Evolutionary conservation across 2,113 vertebrate genomes (phyloP).

Genomic region (Spizaetus ornatus): DNA sequence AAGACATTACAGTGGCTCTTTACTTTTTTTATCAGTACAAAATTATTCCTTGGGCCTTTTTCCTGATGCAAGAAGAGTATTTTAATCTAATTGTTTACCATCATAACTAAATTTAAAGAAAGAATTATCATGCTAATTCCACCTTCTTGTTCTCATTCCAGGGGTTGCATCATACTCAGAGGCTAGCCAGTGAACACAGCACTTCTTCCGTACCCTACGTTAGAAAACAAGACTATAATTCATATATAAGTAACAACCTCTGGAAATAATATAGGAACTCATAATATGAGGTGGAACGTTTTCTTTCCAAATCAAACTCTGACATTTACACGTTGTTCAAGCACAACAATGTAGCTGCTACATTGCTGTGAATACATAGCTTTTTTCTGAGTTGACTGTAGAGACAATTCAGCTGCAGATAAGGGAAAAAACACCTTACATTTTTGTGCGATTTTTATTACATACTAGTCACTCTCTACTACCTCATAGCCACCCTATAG

Average conservation of each 20-base stretch:
- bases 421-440: neutral
- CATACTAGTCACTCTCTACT: neutral
- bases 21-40: neutral
- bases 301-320: neutral
- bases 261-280: neutral
- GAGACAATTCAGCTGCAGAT: neutral
- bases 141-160: neutral
- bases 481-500: neutral
- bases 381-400: neutral
- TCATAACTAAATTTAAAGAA: neutral
- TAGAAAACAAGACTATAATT: neutral
- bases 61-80: neutral
- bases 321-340: neutral
- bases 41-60: neutral
- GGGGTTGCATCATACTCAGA: neutral
- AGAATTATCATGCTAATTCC: neutral
- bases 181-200: neutral
- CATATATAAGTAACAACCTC: neutral
- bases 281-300: neutral
- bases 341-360: neutral
- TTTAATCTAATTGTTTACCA: neutral
- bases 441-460: slow-evolving; percentile 9
- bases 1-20: neutral
- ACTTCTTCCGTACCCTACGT: neutral
- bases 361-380: neutral